These are phyloP conservation scores for Pseudoatta argentina DNA, from an alignment of 1,140 invertebrate genomes.

Conservation along the genomic window DNA sequence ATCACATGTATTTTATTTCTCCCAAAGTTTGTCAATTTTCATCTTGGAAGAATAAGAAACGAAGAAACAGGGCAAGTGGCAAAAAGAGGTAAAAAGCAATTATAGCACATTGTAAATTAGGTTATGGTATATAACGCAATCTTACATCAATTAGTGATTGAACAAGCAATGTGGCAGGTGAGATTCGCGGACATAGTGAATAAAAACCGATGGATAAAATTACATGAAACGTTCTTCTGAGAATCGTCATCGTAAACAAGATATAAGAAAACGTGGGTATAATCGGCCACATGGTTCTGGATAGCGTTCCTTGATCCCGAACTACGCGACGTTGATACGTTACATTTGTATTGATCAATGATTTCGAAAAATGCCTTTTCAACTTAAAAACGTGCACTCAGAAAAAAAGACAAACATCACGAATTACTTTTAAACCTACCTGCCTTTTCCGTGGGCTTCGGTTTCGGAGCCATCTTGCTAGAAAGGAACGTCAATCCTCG, in stretches of 20 bases:
- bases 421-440: slow-evolving; percentile 82
- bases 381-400: not conserved
- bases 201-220: not conserved
- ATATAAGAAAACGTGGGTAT: not conserved
- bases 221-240: not conserved
- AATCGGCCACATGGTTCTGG: slow-evolving; percentile 51
- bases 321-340: not conserved
- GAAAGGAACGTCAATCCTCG: slow-evolving; percentile 77
- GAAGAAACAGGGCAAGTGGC: no score
- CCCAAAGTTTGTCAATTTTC: no score
- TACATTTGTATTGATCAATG: not conserved
- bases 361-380: not conserved
- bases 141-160: not conserved
- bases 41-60: no score
- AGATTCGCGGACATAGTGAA: not conserved
- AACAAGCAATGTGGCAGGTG: no score
- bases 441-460: slow-evolving; percentile 89
- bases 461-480: slow-evolving; percentile 90
- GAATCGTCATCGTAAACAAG: not conserved
- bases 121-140: not conserved
- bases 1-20: no score
- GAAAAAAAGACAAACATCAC: not conserved
- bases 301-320: not conserved
- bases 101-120: not conserved
- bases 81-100: no score